A percentile compares a stretch with the other conserved stretches of the same genome.
Evolutionary conservation across 2,113 vertebrate species (phyloP).

Genomic region (Tetrao urogallus): DNA sequence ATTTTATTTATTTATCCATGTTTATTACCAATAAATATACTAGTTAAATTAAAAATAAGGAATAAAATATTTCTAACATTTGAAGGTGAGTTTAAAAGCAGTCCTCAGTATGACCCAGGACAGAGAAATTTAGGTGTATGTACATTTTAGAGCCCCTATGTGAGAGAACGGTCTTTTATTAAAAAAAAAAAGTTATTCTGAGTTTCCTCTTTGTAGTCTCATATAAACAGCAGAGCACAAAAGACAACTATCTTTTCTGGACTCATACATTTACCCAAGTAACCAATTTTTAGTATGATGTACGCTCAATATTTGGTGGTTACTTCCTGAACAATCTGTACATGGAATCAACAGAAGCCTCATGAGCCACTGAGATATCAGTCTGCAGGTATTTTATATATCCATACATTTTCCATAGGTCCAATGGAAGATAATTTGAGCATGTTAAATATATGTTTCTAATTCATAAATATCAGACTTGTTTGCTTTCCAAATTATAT

Average conservation of each 20-base stretch:
- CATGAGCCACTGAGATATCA: rapidly evolving
- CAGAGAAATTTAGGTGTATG: not conserved
- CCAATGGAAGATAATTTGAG: not conserved
- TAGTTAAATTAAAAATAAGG: not conserved
- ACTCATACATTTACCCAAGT: not conserved
- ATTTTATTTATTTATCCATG: not conserved
- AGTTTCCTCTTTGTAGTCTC: not conserved
- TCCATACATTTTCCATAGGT: not conserved
- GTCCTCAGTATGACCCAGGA: not conserved
- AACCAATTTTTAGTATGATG: not conserved
- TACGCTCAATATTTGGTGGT: not conserved
- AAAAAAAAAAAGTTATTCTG: not conserved
- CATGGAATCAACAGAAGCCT: not conserved
- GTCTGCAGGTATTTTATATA: not conserved
- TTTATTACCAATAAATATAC: not conserved
- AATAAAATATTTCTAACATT: not conserved
- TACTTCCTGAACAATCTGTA: not conserved
- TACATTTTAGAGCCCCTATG: not conserved
- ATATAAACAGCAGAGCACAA: not conserved
- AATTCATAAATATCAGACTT: not conserved
- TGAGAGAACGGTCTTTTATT: not conserved
- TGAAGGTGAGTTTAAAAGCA: not conserved
- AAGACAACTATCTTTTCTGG: not conserved
- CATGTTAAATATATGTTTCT: not conserved
- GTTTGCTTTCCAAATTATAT: not conserved